phyloP scores from a whole-genome alignment of 2,113 vertebrate genomes.

The Setophaga petechia region DNA sequence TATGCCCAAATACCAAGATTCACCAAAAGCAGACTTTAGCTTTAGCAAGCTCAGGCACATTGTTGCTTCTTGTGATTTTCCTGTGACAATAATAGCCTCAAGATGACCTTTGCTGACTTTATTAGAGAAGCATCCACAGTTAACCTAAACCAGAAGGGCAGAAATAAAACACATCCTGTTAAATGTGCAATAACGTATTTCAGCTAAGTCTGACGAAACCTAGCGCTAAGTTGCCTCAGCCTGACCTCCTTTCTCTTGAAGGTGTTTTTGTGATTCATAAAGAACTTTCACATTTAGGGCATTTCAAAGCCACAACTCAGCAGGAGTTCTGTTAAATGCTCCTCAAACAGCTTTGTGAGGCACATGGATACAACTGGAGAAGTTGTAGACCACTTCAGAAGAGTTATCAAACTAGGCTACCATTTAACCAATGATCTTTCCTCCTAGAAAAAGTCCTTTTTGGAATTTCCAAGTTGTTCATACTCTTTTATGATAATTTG shows the following conservation, averaged over 20 bases:
- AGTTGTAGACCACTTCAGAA: background rate
- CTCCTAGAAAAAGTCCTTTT: background rate
- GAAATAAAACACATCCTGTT: constrained; percentile 9
- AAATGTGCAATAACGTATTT: background rate
- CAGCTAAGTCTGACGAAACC: background rate
- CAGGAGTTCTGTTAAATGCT: background rate
- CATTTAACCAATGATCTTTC: background rate
- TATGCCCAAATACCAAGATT: background rate
- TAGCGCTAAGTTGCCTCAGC: background rate
- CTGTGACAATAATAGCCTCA: background rate
- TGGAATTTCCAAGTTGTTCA: background rate
- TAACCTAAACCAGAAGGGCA: background rate
- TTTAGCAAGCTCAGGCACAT: background rate
- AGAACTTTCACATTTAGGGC: background rate
- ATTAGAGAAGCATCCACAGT: background rate
- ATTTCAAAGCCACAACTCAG: background rate
- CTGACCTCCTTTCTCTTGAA: constrained; percentile 25
- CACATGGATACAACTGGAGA: background rate
- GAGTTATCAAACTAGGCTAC: background rate
- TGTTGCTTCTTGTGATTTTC: background rate
- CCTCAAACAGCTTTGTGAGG: background rate
- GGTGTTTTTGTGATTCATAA: constrained; percentile 1
- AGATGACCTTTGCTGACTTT: background rate
- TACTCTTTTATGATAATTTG: background rate
- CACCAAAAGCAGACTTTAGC: background rate